These are phyloP conservation scores for Phaethon lepturus DNA, from an alignment of 2,113 vertebrate genomes.

Conservation along the genomic window DNA sequence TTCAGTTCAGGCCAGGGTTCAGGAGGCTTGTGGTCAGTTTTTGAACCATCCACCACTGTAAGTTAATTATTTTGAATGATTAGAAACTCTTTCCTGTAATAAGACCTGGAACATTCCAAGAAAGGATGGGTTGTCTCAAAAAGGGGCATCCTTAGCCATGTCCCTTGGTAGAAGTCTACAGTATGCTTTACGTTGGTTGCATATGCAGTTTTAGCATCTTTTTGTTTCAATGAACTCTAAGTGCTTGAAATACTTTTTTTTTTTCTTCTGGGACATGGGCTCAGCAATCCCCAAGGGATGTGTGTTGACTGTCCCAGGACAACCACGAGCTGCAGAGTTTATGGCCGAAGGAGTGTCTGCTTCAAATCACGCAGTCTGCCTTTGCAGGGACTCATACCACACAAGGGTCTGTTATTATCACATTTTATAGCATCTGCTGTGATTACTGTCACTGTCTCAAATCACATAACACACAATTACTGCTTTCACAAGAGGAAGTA, in stretches of 20 bases:
- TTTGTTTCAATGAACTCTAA: neutral
- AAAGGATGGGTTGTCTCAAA: accelerated
- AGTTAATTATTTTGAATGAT: neutral
- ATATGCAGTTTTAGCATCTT: neutral
- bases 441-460: neutral
- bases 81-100: neutral
- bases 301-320: neutral
- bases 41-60: neutral
- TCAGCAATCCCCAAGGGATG: neutral
- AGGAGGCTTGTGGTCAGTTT: neutral
- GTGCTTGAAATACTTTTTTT: neutral
- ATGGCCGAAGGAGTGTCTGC: neutral
- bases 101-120: neutral
- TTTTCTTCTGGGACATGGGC: too few relatives aligned
- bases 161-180: neutral
- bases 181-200: too few relatives aligned
- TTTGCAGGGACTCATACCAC: neutral
- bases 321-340: neutral
- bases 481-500: neutral
- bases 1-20: neutral
- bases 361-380: accelerated
- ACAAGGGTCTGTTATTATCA: neutral
- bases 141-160: accelerated
- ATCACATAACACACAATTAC: neutral
- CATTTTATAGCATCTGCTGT: neutral